Conservation (phyloP, 2,888 invertebrate genomes). For the Gymnoscelis rufifasciata region DNA sequence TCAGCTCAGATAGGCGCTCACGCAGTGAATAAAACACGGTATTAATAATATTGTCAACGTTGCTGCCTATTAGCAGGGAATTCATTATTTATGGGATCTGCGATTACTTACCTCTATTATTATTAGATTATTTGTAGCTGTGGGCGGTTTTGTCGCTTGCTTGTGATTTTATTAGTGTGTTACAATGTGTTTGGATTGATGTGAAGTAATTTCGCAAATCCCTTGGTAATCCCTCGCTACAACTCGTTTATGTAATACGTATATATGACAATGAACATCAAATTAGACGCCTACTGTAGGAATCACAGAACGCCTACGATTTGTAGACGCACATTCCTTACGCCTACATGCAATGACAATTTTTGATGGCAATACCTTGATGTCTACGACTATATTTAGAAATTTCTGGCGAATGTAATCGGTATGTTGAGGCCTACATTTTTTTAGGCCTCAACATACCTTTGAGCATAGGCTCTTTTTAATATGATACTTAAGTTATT, state of each 20-base stretch:
- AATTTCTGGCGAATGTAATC: too few relatives aligned
- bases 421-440: too few relatives aligned
- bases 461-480: too few relatives aligned
- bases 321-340: too few relatives aligned
- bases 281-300: background rate
- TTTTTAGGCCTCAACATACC: too few relatives aligned
- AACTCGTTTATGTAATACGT: background rate
- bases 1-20: conserved; percentile 32
- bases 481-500: too few relatives aligned
- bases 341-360: too few relatives aligned
- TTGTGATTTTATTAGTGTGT: conserved; percentile 4
- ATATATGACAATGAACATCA: background rate
- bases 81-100: conserved; percentile 17
- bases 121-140: conserved; percentile 1
- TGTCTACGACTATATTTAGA: too few relatives aligned
- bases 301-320: background rate
- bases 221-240: background rate
- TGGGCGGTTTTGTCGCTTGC: background rate
- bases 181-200: conserved; percentile 1
- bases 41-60: conserved; percentile 25
- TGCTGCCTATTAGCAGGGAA: conserved; percentile 23
- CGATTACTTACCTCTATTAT: background rate
- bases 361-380: too few relatives aligned
- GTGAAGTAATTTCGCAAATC: conserved; percentile 2
- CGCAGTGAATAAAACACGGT: conserved; percentile 29